Evolutionary conservation across 2,888 invertebrate genomes (phyloP).

Genomic region (Antitype chi): DNA sequence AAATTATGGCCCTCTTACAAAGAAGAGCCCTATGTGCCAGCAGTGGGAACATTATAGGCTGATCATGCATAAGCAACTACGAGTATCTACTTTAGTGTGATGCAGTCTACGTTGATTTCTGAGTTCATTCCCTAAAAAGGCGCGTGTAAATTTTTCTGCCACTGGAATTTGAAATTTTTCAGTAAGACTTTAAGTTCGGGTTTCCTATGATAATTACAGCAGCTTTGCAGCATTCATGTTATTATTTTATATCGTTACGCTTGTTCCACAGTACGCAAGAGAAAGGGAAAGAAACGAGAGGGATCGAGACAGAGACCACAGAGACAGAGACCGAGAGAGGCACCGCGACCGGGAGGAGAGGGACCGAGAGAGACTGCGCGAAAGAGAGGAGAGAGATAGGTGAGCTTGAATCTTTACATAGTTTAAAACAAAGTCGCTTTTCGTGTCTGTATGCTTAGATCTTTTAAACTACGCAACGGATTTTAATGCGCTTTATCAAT

Average conservation of each 20-base stretch:
- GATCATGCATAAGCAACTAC: not conserved
- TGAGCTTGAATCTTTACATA: slow-evolving; percentile 55
- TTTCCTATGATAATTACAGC: not conserved
- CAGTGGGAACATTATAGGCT: no score
- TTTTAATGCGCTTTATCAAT: no score
- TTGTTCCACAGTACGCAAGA: slow-evolving; percentile 87
- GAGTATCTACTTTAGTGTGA: not conserved
- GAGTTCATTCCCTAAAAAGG: not conserved
- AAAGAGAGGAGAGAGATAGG: slow-evolving; percentile 88
- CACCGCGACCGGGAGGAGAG: slow-evolving; percentile 91
- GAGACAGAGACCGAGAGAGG: slow-evolving; percentile 90
- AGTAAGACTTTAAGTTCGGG: not conserved
- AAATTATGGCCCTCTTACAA: no score
- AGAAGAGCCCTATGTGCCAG: no score
- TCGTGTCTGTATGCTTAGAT: no score
- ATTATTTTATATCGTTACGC: not conserved
- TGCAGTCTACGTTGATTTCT: not conserved
- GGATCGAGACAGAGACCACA: slow-evolving; percentile 90
- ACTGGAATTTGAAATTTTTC: not conserved
- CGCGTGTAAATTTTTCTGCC: not conserved
- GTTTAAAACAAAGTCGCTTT: no score
- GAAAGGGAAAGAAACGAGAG: slow-evolving; percentile 89
- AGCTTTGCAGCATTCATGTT: not conserved
- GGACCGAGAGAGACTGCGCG: slow-evolving; percentile 91
- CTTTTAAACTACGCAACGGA: no score